A percentile compares a stretch with the other conserved stretches of the same genome.
Evolutionary conservation across 2,113 vertebrate genomes (phyloP).

Genomic region (Psilopogon haemacephalus): DNA sequence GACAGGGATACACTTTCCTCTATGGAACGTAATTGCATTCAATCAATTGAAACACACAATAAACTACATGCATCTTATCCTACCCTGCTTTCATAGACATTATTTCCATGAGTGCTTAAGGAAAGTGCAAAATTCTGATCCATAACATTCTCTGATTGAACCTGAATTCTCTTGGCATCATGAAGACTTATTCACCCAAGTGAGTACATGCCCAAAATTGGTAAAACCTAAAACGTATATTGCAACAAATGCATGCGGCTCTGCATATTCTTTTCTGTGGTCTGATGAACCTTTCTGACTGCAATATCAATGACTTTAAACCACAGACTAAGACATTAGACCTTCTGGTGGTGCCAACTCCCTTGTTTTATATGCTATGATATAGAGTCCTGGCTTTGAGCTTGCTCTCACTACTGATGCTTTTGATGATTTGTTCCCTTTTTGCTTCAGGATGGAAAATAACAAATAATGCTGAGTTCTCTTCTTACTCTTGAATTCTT

Average conservation of each 20-base stretch:
- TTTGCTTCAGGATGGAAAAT: constrained; percentile 40
- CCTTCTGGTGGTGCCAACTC: background rate
- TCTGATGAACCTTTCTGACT: background rate
- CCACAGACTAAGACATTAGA: constrained; percentile 33
- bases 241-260: background rate
- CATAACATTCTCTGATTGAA: background rate
- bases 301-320: constrained; percentile 16
- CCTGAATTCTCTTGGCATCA: background rate
- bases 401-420: background rate
- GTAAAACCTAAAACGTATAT: background rate
- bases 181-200: background rate
- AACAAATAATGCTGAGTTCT: constrained; percentile 50
- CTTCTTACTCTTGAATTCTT: constrained; percentile 34
- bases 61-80: background rate
- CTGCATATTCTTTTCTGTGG: background rate
- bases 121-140: background rate
- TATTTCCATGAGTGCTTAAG: background rate
- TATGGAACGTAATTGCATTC: background rate
- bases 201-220: background rate
- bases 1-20: background rate
- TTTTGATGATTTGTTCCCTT: constrained; percentile 60
- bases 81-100: background rate
- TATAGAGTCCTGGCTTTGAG: constrained; percentile 26
- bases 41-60: background rate
- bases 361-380: constrained; percentile 12